Percentiles rank a stretch among this genome's conserved stretches.
Evolutionary conservation across 35 echinoderm and acorn worm genomes (phyloP).

Genomic region (Apostichopus parvimensis): DNA sequence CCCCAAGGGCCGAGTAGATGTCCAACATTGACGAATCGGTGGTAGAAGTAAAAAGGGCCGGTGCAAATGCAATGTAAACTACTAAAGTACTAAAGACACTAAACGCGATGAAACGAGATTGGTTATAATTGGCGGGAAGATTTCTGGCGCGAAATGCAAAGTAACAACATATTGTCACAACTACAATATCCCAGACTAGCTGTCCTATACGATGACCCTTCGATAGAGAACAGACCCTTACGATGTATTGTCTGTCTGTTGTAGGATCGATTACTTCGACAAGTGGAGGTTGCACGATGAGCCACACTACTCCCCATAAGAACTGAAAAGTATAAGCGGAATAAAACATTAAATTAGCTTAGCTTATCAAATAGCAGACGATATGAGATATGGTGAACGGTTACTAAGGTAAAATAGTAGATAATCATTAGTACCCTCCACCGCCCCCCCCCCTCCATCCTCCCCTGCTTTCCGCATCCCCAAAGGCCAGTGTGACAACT

Average conservation of each 20-base stretch:
- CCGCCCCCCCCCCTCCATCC: too few species aligned
- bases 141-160: slow-evolving; percentile 62
- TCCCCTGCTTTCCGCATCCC: too few species aligned
- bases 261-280: neutral
- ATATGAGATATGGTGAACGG: too few species aligned
- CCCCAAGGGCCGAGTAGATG: neutral
- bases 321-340: neutral
- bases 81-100: slow-evolving; percentile 71
- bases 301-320: slow-evolving; percentile 3
- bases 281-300: neutral
- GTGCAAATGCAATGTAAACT: slow-evolving; percentile 55
- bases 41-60: slow-evolving; percentile 12
- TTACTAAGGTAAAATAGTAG: too few species aligned
- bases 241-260: neutral
- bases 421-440: too few species aligned
- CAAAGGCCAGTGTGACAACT: too few species aligned
- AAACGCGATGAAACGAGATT: slow-evolving; percentile 72
- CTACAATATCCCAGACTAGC: slow-evolving; percentile 33
- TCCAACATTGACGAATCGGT: neutral
- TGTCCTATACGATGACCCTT: slow-evolving; percentile 11
- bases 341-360: too few species aligned
- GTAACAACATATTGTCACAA: slow-evolving; percentile 58
- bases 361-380: too few species aligned
- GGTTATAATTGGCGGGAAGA: slow-evolving; percentile 79
- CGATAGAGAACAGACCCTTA: neutral